A percentile compares a stretch with the other conserved stretches of the same genome.
These are phyloP conservation scores for Hypocryptadius cinnamomeus DNA, from an alignment of 2,113 vertebrate genomes.

Conservation along the genomic window DNA sequence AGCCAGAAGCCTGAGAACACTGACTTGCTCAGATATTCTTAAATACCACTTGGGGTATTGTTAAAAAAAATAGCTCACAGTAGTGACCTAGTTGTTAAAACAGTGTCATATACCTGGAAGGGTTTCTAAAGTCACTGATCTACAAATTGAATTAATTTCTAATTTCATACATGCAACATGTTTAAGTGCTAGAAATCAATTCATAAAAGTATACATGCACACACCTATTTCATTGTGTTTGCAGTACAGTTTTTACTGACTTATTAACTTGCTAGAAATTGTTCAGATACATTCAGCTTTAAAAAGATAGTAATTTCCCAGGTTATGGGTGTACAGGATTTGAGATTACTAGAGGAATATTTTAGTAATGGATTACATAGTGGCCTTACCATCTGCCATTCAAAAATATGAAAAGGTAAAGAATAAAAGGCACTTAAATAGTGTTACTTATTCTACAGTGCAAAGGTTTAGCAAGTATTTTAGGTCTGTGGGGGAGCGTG, in stretches of 20 bases:
- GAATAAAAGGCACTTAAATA: background rate
- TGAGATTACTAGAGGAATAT: background rate
- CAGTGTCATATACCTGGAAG: background rate
- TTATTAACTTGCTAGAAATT: background rate
- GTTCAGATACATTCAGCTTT: background rate
- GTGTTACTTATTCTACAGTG: background rate
- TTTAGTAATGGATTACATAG: background rate
- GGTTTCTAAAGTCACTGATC: background rate
- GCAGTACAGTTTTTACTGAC: background rate
- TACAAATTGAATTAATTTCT: background rate
- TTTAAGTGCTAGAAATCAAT: background rate
- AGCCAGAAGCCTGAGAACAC: background rate
- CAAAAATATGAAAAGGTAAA: background rate
- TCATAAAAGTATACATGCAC: background rate
- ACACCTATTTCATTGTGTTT: background rate
- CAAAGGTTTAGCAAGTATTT: background rate
- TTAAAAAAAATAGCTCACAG: background rate
- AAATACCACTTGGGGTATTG: background rate
- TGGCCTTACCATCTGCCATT: background rate
- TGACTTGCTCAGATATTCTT: background rate
- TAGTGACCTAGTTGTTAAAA: background rate
- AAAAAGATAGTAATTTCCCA: background rate
- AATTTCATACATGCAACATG: background rate
- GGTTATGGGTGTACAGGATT: background rate
- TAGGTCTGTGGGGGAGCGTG: background rate